These are phyloP conservation scores for Murina feae DNA, from an alignment of 2,113 vertebrate species.

Conservation along the genomic window DNA sequence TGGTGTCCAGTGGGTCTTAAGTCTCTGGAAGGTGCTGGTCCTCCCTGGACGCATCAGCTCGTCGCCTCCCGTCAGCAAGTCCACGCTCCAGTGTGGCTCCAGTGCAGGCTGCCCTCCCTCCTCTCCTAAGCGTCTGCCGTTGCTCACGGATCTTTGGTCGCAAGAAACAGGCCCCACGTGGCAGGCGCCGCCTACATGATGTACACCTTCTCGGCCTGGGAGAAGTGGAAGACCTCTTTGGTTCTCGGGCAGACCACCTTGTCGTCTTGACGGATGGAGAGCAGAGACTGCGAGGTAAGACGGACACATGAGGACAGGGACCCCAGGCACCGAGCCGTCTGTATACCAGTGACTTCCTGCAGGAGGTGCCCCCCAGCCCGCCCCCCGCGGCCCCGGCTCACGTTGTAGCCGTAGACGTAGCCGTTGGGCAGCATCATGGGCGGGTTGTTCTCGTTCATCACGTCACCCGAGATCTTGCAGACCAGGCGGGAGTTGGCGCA, in stretches of 20 bases:
- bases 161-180: constrained; percentile 81
- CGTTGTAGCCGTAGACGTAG: constrained; percentile 99
- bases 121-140: constrained; percentile 71
- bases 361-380: not conserved
- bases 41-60: constrained; percentile 78
- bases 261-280: constrained; percentile 99
- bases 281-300: constrained; percentile 89
- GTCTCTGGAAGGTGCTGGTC: constrained; percentile 49
- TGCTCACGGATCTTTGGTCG: constrained; percentile 86
- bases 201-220: constrained; percentile 99
- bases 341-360: not conserved
- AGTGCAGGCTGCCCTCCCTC: constrained; percentile 75
- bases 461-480: constrained; percentile 98
- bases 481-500: constrained; percentile 99
- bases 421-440: constrained; percentile 99
- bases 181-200: constrained; percentile 90
- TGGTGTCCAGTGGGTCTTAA: constrained; percentile 63
- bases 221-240: constrained; percentile 99
- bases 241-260: constrained; percentile 99
- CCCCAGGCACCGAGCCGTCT: too few relatives aligned
- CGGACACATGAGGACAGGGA: not conserved
- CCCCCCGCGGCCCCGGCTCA: constrained; percentile 76
- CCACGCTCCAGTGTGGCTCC: constrained; percentile 77
- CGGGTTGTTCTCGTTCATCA: constrained; percentile 99
- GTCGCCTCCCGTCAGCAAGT: constrained; percentile 79